Percentiles rank a stretch among this genome's conserved stretches.
Evolutionary conservation across 2,888 invertebrate genomes (phyloP).

Genomic region (Catocala nupta): DNA sequence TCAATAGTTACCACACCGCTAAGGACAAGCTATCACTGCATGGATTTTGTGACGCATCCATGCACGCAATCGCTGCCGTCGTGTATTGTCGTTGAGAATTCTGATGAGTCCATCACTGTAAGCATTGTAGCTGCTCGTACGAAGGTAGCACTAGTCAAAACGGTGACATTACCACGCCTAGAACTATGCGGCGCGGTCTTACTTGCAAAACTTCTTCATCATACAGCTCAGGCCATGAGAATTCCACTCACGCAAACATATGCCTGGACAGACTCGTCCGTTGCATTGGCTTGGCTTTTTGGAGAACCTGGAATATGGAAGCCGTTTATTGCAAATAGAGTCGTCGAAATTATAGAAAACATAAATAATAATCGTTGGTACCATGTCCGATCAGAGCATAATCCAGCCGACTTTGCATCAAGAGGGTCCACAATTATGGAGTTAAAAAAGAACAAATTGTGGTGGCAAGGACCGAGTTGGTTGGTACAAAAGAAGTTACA

Average conservation of each 20-base stretch:
- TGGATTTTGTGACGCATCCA: conserved; percentile 14
- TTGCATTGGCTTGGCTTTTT: conserved; percentile 3
- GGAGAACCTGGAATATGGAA: conserved; percentile 1
- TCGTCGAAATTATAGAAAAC: neutral
- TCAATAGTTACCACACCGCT: neutral
- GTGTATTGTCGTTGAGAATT: conserved; percentile 2
- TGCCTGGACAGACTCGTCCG: neutral
- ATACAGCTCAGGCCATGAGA: neutral
- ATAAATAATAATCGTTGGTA: conserved; percentile 1
- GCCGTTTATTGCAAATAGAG: neutral
- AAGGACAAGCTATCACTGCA: conserved; percentile 1
- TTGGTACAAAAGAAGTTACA: conserved; percentile 17
- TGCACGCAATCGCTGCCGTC: conserved; percentile 7
- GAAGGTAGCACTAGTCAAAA: conserved; percentile 2
- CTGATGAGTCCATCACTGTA: neutral
- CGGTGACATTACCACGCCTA: conserved; percentile 1
- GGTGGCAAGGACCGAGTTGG: conserved; percentile 47
- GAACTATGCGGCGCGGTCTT: conserved; percentile 6
- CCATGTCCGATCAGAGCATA: conserved; percentile 32
- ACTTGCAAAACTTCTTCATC: conserved; percentile 8
- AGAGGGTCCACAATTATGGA: conserved; percentile 34
- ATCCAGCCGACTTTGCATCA: conserved; percentile 45
- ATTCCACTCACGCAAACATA: neutral
- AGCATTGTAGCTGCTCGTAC: neutral
- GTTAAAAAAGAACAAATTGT: conserved; percentile 26